These are phyloP conservation scores for Euura saliciscinereae DNA, from an alignment of 1,140 invertebrate species.

Conservation along the genomic window DNA sequence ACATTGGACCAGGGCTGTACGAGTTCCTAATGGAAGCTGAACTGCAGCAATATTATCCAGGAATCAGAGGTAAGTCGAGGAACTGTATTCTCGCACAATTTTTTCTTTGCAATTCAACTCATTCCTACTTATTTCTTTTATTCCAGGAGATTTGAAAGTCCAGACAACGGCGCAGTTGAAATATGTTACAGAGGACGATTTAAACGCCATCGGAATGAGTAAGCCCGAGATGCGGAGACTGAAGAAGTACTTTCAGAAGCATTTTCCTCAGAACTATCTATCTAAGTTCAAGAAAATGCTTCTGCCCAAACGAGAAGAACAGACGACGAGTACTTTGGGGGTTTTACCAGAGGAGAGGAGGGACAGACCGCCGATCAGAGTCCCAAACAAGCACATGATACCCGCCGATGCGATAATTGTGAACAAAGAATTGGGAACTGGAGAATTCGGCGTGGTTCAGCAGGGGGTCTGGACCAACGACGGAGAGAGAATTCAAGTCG, in stretches of 20 bases:
- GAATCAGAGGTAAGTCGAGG: constrained; percentile 64
- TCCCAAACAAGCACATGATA: constrained; percentile 94
- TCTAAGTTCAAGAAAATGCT: constrained; percentile 87
- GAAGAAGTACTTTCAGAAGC: constrained; percentile 91
- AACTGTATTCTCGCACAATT: constrained; percentile 37
- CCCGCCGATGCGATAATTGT: constrained; percentile 91
- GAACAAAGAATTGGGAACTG: constrained; percentile 93
- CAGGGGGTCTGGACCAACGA: constrained; percentile 98
- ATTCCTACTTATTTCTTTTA: constrained; percentile 21
- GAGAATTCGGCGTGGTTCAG: constrained; percentile 97
- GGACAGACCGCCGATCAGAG: constrained; percentile 59
- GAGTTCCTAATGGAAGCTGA: constrained; percentile 92
- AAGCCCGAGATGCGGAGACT: constrained; percentile 93
- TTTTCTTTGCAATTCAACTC: background rate
- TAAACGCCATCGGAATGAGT: constrained; percentile 90
- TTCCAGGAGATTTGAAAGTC: constrained; percentile 77
- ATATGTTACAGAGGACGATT: constrained; percentile 93
- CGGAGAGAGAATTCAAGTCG: constrained; percentile 93
- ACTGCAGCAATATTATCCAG: constrained; percentile 85
- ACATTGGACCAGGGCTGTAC: constrained; percentile 76
- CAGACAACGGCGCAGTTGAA: constrained; percentile 94
- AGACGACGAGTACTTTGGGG: constrained; percentile 39
- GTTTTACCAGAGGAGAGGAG: constrained; percentile 55
- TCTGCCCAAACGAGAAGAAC: constrained; percentile 68
- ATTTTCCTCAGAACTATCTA: constrained; percentile 91